Evolutionary conservation across 2,113 vertebrate genomes (phyloP).

Genomic region (Donacobius atricapilla): DNA sequence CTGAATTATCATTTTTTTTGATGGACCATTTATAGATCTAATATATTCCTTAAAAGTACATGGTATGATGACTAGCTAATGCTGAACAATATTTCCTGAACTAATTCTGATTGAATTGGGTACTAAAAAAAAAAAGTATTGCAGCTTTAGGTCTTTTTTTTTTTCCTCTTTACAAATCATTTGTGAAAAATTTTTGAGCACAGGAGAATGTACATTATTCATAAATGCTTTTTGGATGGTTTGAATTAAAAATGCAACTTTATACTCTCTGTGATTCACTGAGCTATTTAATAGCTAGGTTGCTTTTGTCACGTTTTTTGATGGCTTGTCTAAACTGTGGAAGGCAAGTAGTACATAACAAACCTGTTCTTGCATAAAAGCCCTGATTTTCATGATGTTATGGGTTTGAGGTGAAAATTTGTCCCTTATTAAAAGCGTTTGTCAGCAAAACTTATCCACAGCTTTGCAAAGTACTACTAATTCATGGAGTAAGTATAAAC

Average conservation of each 20-base stretch:
- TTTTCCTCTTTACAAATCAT: neutral
- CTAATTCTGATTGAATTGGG: neutral
- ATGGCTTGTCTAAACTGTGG: neutral
- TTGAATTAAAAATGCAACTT: neutral
- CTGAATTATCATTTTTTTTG: constrained; percentile 25
- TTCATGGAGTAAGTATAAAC: neutral
- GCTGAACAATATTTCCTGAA: neutral
- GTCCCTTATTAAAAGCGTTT: neutral
- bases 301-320: neutral
- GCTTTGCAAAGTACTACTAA: neutral
- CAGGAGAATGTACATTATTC: neutral
- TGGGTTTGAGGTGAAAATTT: neutral
- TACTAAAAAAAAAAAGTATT: neutral
- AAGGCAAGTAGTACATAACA: neutral
- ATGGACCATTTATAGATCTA: neutral
- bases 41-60: neutral
- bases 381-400: neutral
- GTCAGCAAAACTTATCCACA: neutral
- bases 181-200: neutral
- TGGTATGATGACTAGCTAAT: neutral
- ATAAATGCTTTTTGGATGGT: neutral
- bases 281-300: neutral
- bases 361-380: neutral
- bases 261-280: neutral
- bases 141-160: neutral